phyloP scores from a whole-genome alignment of 2,888 invertebrate species.

The Busseola fusca region DNA sequence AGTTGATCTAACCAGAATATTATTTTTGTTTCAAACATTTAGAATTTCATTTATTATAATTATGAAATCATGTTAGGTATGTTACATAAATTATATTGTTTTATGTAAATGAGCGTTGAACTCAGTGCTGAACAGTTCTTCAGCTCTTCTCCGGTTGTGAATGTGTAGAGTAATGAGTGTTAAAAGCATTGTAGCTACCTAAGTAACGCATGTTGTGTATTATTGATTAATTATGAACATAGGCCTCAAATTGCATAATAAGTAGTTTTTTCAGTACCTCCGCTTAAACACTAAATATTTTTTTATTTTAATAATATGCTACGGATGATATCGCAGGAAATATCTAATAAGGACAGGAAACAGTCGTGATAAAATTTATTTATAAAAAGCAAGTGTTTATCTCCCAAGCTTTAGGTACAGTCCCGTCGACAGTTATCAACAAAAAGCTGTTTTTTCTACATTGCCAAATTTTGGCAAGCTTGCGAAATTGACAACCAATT shows the following conservation, averaged over 20 bases:
- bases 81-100: constrained; percentile 5
- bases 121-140: background rate
- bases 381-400: constrained; percentile 45
- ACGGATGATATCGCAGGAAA: constrained; percentile 30
- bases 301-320: constrained; percentile 14
- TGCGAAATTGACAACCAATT: constrained; percentile 63
- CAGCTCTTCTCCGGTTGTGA: constrained; percentile 1
- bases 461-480: constrained; percentile 64
- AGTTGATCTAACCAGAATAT: background rate
- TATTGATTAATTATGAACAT: background rate
- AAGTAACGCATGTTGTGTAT: background rate
- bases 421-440: constrained; percentile 59
- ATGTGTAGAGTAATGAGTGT: background rate
- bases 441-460: constrained; percentile 56
- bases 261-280: background rate
- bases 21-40: background rate
- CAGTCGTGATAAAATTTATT: constrained; percentile 39
- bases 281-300: background rate
- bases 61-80: constrained; percentile 5
- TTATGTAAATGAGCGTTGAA: constrained; percentile 1
- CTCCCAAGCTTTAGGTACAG: constrained; percentile 38
- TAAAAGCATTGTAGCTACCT: background rate
- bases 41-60: background rate
- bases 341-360: constrained; percentile 51
- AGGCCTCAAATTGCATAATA: constrained; percentile 3